Conservation (phyloP, 2,888 invertebrate genomes). For the Temnothorax ravouxi region DNA sequence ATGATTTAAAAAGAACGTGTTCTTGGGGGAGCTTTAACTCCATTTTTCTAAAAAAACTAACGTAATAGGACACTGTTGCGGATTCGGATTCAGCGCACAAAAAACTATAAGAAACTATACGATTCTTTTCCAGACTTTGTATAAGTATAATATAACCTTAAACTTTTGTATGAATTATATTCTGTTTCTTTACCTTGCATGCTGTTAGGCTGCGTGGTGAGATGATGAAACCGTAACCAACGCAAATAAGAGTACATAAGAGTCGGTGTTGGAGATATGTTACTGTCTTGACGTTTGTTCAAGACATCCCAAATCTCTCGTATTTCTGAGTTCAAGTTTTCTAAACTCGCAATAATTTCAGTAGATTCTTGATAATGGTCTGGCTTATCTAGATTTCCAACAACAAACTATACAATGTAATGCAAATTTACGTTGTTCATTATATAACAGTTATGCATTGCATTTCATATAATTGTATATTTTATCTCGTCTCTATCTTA, state of each 20-base stretch:
- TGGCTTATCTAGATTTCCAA: slow-evolving; percentile 80
- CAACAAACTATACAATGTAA: slow-evolving; percentile 54
- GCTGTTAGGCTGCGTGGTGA: slow-evolving; percentile 80
- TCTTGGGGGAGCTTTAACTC: no score
- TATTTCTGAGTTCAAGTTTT: slow-evolving; percentile 91
- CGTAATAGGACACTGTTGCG: no score
- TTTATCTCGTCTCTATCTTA: not conserved
- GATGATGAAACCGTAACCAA: slow-evolving; percentile 86
- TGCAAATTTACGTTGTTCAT: slow-evolving; percentile 28
- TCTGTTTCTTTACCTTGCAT: slow-evolving; percentile 76
- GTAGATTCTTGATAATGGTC: slow-evolving; percentile 89
- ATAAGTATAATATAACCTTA: not conserved
- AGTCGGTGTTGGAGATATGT: slow-evolving; percentile 87
- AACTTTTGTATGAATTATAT: not conserved
- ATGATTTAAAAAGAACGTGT: no score
- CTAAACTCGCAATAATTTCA: slow-evolving; percentile 90
- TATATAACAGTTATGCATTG: not conserved
- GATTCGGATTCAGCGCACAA: no score
- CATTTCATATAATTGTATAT: not conserved
- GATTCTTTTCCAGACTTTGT: no score
- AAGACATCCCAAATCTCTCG: slow-evolving; percentile 91
- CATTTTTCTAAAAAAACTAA: no score
- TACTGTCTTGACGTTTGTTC: slow-evolving; percentile 88
- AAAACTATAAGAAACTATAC: no score
- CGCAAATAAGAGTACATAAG: slow-evolving; percentile 88